Evolutionary conservation across 2,113 vertebrate genomes (phyloP).

Genomic region (Gallinago jamesoni): DNA sequence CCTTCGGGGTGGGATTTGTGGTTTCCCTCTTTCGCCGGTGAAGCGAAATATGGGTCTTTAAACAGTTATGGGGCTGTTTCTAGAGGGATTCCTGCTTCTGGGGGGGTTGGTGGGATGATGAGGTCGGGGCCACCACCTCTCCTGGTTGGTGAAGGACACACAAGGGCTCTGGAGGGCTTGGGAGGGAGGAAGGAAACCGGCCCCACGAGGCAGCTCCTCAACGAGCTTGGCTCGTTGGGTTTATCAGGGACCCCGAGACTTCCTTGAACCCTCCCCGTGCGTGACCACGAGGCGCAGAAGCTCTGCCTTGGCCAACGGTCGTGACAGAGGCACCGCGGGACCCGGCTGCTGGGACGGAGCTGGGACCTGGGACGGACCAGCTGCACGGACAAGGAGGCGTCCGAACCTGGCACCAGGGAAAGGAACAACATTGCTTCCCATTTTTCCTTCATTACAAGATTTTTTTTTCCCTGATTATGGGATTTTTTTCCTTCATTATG

Average conservation of each 20-base stretch:
- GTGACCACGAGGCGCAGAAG: not conserved
- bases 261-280: rapidly evolving
- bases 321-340: not conserved
- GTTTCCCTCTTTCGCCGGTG: not conserved
- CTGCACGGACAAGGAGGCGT: rapidly evolving
- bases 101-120: not conserved
- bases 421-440: not conserved
- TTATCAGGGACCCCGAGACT: not conserved
- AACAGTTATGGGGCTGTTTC: not conserved
- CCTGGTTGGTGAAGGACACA: not conserved
- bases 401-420: not conserved
- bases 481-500: no score
- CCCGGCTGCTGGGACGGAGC: not conserved
- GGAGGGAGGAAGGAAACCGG: not conserved
- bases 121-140: no score
- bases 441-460: no score
- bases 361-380: not conserved
- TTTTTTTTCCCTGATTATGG: no score
- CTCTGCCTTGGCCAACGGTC: no score
- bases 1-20: not conserved
- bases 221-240: not conserved
- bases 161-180: not conserved
- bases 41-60: not conserved
- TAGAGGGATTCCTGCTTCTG: not conserved
- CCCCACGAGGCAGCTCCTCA: not conserved